Conservation (phyloP, 2,113 vertebrate genomes). For the Macaca mulatta region DNA sequence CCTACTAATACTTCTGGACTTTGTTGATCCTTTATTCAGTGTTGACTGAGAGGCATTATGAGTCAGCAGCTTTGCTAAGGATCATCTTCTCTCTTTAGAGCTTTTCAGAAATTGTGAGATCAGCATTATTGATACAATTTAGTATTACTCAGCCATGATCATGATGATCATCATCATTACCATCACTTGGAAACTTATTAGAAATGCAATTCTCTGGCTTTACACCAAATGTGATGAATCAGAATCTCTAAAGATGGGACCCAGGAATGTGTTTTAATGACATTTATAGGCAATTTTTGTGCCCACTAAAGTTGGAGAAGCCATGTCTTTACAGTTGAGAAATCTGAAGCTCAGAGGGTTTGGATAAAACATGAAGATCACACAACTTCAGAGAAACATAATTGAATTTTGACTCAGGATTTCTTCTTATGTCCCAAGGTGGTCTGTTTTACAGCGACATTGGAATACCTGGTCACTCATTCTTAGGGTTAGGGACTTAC, state of each 20-base stretch:
- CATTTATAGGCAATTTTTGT: background rate
- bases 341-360: background rate
- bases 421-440: background rate
- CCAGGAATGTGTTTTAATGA: background rate
- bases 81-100: background rate
- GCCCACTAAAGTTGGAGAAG: background rate
- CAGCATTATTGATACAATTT: background rate
- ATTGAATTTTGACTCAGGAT: background rate
- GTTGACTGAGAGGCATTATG: background rate
- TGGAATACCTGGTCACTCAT: background rate
- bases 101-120: background rate
- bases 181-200: background rate
- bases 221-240: background rate
- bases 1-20: background rate
- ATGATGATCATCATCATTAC: background rate
- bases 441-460: background rate
- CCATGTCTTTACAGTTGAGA: background rate
- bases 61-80: background rate
- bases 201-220: background rate
- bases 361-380: background rate
- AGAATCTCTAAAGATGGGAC: background rate
- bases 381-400: background rate
- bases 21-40: background rate
- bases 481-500: background rate
- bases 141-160: background rate